A percentile compares a stretch with the other conserved stretches of the same genome.
Evolutionary conservation across 92 coral and sea anemone species (phyloP).

Genomic region (Epizoanthus stellaris): DNA sequence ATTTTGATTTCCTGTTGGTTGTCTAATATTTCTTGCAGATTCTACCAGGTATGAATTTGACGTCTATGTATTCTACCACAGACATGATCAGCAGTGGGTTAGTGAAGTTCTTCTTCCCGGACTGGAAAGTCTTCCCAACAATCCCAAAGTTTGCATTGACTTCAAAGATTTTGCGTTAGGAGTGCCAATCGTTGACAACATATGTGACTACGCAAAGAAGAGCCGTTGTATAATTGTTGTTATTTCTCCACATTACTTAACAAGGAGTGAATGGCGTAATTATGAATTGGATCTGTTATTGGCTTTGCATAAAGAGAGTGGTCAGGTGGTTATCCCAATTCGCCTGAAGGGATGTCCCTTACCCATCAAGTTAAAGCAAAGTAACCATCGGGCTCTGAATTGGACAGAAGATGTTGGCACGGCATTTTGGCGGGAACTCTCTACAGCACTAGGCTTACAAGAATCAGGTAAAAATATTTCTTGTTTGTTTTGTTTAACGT

Average conservation of each 20-base stretch:
- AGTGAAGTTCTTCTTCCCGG: neutral
- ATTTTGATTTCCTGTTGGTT: neutral
- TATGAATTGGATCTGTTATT: neutral
- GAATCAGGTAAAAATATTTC: neutral
- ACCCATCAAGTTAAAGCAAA: neutral
- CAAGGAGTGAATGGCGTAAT: neutral
- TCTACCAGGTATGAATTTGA: neutral
- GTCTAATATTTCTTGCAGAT: neutral
- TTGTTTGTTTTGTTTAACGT: too few relatives aligned
- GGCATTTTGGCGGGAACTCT: neutral
- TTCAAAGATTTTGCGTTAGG: neutral
- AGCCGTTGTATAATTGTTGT: neutral
- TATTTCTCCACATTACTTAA: neutral
- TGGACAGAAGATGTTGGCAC: neutral
- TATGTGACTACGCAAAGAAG: neutral
- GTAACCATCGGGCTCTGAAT: neutral
- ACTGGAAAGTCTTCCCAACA: neutral
- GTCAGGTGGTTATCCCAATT: neutral
- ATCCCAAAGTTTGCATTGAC: neutral
- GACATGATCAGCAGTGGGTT: neutral
- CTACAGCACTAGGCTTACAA: neutral
- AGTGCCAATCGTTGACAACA: neutral
- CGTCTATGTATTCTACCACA: neutral
- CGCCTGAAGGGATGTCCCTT: constrained; percentile 1
- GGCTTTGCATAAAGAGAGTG: neutral